A percentile compares a stretch with the other conserved stretches of the same genome.
These are phyloP conservation scores for Trichechus manatus DNA, from an alignment of 2,113 vertebrate species.

Conservation along the genomic window DNA sequence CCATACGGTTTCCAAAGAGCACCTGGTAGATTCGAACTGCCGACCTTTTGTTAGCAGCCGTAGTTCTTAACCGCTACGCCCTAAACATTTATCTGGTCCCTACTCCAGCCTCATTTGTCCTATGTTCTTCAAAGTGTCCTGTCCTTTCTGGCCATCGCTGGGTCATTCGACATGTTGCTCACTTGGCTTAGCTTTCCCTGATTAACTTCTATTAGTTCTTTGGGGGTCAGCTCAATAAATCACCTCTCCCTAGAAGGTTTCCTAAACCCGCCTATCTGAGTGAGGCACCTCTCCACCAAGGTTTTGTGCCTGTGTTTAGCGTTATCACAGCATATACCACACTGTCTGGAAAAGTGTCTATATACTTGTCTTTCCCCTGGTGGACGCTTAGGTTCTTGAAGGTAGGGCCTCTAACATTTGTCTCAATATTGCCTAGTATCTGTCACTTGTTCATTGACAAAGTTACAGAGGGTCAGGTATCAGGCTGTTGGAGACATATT, in stretches of 20 bases:
- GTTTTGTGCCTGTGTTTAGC: background rate
- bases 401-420: background rate
- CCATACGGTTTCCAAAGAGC: too few species aligned
- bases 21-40: too few species aligned
- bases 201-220: background rate
- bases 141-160: background rate
- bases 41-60: too few species aligned
- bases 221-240: background rate
- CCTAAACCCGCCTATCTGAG: constrained; percentile 11
- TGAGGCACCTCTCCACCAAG: background rate
- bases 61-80: too few species aligned
- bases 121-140: background rate
- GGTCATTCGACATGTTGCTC: background rate
- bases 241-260: background rate
- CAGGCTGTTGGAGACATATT: background rate
- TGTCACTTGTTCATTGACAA: constrained; percentile 53
- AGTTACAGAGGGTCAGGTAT: background rate
- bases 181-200: background rate
- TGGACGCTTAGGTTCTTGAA: background rate
- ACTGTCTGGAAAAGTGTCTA: background rate
- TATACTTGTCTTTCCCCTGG: background rate
- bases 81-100: background rate
- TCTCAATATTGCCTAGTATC: background rate
- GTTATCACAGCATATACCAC: background rate
- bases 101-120: background rate